phyloP scores from a whole-genome alignment of 2,113 vertebrate genomes.

The Ceyx margarethae region DNA sequence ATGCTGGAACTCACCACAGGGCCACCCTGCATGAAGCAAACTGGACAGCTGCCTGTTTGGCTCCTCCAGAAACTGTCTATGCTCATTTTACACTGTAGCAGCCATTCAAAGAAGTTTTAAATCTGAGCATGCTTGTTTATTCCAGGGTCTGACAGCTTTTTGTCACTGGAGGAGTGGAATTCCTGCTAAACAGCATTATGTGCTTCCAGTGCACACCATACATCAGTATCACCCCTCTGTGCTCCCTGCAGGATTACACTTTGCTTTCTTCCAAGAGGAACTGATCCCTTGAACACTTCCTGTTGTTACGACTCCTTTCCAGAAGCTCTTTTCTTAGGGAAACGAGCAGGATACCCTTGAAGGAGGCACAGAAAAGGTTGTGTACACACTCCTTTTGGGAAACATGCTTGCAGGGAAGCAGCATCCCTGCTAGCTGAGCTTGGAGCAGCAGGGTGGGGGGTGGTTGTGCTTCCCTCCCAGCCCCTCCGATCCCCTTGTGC shows the following conservation, averaged over 20 bases:
- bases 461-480: neutral
- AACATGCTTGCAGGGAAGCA: neutral
- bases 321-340: neutral
- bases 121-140: neutral
- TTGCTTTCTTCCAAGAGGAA: neutral
- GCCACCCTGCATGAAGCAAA: neutral
- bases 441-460: fast-evolving
- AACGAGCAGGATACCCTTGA: neutral
- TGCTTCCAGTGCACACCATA: neutral
- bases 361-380: neutral
- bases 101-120: slow-evolving; percentile 7
- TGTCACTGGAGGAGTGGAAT: neutral
- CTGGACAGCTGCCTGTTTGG: slow-evolving; percentile 33
- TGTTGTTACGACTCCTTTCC: neutral
- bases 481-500: neutral
- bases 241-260: neutral
- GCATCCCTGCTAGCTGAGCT: neutral
- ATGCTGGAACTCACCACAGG: neutral
- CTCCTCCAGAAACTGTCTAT: neutral
- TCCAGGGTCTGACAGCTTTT: neutral
- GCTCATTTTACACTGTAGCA: neutral
- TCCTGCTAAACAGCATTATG: neutral
- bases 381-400: neutral
- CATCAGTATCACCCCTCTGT: neutral
- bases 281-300: neutral